These are phyloP conservation scores for Brachionus calyciflorus DNA, from an alignment of 1,140 invertebrate species.

Conservation along the genomic window DNA sequence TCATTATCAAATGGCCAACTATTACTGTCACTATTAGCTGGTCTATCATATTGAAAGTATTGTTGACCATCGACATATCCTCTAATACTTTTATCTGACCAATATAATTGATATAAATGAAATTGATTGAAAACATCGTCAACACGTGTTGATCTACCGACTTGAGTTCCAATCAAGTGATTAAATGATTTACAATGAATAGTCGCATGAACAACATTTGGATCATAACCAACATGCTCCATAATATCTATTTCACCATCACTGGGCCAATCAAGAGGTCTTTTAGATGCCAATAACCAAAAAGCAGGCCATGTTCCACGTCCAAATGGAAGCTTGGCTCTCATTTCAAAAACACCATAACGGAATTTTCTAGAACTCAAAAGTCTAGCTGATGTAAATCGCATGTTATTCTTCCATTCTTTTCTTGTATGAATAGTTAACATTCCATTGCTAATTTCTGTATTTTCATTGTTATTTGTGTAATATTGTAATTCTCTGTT, in stretches of 20 bases:
- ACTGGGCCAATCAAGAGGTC: conserved; percentile 40
- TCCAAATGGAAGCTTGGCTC: conserved; percentile 45
- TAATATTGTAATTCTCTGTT: conserved; percentile 47
- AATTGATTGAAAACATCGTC: conserved; percentile 23
- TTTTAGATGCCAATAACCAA: conserved; percentile 44
- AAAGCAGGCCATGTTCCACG: conserved; percentile 48
- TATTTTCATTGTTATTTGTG: conserved; percentile 24
- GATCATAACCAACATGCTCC: conserved; percentile 43
- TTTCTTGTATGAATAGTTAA: conserved; percentile 20
- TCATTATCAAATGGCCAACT: conserved; percentile 11
- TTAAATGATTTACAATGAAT: conserved; percentile 37
- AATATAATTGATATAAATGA: conserved; percentile 14
- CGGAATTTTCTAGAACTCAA: neutral
- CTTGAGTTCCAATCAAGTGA: neutral
- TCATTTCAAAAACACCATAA: conserved; percentile 45
- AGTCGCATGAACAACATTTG: neutral
- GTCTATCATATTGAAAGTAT: conserved; percentile 16
- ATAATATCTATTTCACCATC: conserved; percentile 49
- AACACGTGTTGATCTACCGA: neutral
- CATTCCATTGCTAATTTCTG: neutral
- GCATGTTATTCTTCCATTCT: conserved; percentile 3
- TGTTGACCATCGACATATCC: neutral
- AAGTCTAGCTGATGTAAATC: conserved; percentile 45
- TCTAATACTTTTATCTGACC: neutral
- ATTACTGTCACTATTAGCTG: neutral